These are phyloP conservation scores for Eilema sororculum DNA, from an alignment of 2,888 invertebrate genomes.

Conservation along the genomic window DNA sequence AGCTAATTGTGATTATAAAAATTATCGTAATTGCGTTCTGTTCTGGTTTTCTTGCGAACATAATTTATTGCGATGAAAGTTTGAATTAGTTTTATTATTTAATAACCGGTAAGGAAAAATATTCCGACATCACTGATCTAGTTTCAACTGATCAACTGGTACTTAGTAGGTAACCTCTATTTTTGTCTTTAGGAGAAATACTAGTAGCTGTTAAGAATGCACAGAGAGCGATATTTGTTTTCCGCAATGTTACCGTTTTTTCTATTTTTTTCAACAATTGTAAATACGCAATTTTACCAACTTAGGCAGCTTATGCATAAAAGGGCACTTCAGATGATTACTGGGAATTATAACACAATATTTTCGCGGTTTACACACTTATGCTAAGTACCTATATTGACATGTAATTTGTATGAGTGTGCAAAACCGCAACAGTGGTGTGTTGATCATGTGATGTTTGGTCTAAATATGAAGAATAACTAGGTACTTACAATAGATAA, in stretches of 20 bases:
- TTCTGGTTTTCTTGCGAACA: neutral
- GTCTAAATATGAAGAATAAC: neutral
- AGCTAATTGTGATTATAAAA: slow-evolving; percentile 6
- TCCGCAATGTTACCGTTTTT: neutral
- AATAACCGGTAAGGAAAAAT: slow-evolving; percentile 4
- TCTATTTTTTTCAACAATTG: neutral
- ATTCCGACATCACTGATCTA: slow-evolving; percentile 15
- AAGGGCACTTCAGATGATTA: too few species aligned
- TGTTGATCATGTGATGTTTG: neutral
- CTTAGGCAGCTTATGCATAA: neutral
- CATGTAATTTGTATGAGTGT: neutral
- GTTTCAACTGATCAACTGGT: neutral
- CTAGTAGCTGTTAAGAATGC: neutral
- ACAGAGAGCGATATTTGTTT: neutral
- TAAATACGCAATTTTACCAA: neutral
- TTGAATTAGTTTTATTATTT: neutral
- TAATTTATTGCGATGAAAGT: slow-evolving; percentile 7
- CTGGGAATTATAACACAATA: too few species aligned
- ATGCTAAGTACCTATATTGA: neutral
- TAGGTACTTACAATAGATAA: neutral
- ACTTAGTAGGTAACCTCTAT: slow-evolving; percentile 2
- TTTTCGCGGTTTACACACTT: too few species aligned
- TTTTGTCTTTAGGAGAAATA: neutral
- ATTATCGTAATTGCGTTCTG: neutral
- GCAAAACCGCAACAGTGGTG: slow-evolving; percentile 4